Base-by-base conservation (phyloP, 2,113 vertebrate species). In the Amblyornis subalaris region DNA sequence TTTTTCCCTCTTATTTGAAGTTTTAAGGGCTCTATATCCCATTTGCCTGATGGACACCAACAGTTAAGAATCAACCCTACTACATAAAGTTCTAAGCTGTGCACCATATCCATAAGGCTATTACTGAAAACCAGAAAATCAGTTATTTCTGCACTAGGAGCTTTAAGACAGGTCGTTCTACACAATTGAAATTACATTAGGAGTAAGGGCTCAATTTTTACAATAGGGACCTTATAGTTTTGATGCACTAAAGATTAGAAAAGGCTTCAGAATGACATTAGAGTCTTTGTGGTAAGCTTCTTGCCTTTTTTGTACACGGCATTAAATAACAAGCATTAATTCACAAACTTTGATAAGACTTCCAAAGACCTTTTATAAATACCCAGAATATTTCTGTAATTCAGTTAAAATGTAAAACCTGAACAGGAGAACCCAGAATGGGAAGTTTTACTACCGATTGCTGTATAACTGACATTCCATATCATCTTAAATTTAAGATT, bases 21-120 rank as follows among this genome's bases (percentile, higher is more conserved):
- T 92, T 96, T 93, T 62, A 58, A 91, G 88, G 95, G 75, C 67
- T 90, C 94, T 81, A 83, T 25, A 90, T 79, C 91, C 92, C 90
- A 74, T 83, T 94, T 70, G 88, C 96, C 93, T 96, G 96, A 91
- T 88, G 91, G 94, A 96, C 86, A 96, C 72, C 94, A 91, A 90
- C 83, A 93, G 72, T 94, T 91, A 90, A 89, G 88, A 92, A 55
- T 84, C 85, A 94, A 93, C 85, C 94, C 92, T 96, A 95, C 83
- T 92, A 95, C 84, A 91, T 83, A 66, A 93, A 89, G 82, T 95
- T 91, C 95, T 96, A 96, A 93, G 93, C 90, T 95, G 96, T 96
- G 93, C 70, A 76, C 97, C 93, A 88, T 95, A 89, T 58, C 89
- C 88, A 87, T 96, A 97, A 97, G 97, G 94, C 96, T 97, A 93